A percentile compares a stretch with the other conserved stretches of the same genome.
Conservation (phyloP, 2,113 vertebrate species). For the Caloenas nicobarica region DNA sequence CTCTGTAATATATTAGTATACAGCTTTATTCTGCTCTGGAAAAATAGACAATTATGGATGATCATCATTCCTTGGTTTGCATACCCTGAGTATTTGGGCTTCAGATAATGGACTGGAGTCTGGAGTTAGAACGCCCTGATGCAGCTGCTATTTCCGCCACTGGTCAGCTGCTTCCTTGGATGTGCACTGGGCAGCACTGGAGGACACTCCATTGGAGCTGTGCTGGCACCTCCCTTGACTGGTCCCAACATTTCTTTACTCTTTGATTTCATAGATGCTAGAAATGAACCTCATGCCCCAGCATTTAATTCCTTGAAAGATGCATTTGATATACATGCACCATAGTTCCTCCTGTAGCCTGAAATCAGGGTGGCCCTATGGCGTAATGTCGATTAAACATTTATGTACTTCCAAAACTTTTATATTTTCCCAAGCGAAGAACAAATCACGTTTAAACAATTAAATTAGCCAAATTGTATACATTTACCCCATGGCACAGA, state of each 20-base stretch:
- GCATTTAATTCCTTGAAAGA: background rate
- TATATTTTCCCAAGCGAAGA: background rate
- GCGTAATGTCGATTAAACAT: background rate
- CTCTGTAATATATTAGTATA: background rate
- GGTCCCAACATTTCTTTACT: background rate
- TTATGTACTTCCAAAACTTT: background rate
- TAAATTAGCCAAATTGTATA: background rate
- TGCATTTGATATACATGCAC: background rate
- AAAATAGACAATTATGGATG: background rate
- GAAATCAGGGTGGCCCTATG: background rate
- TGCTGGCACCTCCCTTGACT: background rate
- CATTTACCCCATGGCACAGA: background rate
- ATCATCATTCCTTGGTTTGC: background rate
- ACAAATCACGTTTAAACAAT: background rate
- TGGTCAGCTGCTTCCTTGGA: background rate
- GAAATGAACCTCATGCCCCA: background rate
- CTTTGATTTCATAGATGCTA: background rate
- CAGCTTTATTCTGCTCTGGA: background rate
- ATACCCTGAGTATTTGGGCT: background rate
- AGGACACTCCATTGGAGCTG: background rate
- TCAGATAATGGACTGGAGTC: background rate
- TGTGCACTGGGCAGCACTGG: accelerated
- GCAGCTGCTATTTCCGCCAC: background rate
- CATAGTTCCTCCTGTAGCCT: background rate
- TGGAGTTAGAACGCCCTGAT: background rate